A percentile compares a stretch with the other conserved stretches of the same genome.
Evolutionary conservation across 2,888 invertebrate genomes (phyloP).

Genomic region (Merodon equestris): DNA sequence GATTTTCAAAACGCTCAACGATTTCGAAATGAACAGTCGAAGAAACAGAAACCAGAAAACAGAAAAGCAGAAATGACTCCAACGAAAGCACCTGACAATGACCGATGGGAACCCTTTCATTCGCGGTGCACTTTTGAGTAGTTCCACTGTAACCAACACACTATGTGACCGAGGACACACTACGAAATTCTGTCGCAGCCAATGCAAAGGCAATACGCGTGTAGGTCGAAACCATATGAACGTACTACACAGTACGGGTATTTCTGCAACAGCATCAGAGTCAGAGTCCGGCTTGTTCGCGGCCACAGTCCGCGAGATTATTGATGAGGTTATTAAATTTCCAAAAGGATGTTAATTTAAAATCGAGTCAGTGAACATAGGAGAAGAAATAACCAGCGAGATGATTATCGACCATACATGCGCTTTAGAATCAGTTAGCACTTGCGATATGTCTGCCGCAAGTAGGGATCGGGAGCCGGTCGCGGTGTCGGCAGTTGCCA

Average conservation of each 20-base stretch:
- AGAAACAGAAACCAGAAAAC: no score
- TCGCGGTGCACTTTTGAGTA: conserved; percentile 49
- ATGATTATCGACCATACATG: conserved; percentile 70
- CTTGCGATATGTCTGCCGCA: conserved; percentile 49
- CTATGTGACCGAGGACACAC: not conserved
- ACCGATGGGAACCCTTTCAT: conserved; percentile 67
- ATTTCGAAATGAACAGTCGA: no score
- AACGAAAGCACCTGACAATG: conserved; percentile 67
- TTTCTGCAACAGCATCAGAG: conserved; percentile 37
- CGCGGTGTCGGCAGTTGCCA: not conserved
- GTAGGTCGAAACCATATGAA: conserved; percentile 62
- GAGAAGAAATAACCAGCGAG: conserved; percentile 69
- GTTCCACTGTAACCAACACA: conserved; percentile 36
- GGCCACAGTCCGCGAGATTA: conserved; percentile 64
- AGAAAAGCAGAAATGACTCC: conserved; percentile 54
- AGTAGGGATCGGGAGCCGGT: conserved; percentile 20
- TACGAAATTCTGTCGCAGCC: conserved; percentile 58
- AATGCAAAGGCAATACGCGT: conserved; percentile 63
- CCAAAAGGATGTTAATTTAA: conserved; percentile 71
- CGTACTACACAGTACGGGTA: no score
- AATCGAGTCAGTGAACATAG: conserved; percentile 68
- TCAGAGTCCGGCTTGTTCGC: conserved; percentile 26
- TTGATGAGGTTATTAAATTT: conserved; percentile 71
- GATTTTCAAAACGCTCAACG: conserved; percentile 57
- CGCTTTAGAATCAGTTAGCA: conserved; percentile 67